Conservation (phyloP, 2,888 invertebrate species). For the Drosophila kanekoi region DNA sequence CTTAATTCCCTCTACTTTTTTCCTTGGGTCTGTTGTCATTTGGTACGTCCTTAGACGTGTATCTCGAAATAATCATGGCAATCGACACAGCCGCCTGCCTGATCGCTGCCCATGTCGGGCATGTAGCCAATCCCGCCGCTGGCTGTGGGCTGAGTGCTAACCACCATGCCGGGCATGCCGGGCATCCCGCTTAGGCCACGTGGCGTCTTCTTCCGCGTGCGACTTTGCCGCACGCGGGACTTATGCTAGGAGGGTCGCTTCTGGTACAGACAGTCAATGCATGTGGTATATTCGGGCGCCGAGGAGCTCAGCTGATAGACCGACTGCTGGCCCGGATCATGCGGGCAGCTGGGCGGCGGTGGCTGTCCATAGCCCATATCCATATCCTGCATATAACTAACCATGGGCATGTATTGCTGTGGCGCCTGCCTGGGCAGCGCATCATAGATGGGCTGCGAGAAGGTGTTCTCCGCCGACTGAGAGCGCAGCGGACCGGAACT, state of each 20-base stretch:
- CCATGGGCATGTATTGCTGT: constrained; percentile 50
- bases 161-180: constrained; percentile 69
- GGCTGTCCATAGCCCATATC: constrained; percentile 63
- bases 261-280: constrained; percentile 90
- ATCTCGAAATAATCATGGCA: constrained; percentile 86
- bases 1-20: neutral
- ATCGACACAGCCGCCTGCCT: constrained; percentile 83
- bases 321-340: constrained; percentile 56
- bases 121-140: constrained; percentile 59
- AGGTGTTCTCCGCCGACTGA: constrained; percentile 85
- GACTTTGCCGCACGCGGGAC: constrained; percentile 87
- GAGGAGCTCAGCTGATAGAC: constrained; percentile 81
- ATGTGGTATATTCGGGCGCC: constrained; percentile 89
- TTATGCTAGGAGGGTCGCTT: constrained; percentile 89
- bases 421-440: constrained; percentile 82
- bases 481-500: constrained; percentile 82
- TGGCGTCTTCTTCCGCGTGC: constrained; percentile 87
- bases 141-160: constrained; percentile 61
- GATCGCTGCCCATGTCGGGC: constrained; percentile 63
- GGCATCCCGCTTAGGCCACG: constrained; percentile 71
- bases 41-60: constrained; percentile 86
- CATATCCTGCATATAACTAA: constrained; percentile 57
- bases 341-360: constrained; percentile 48
- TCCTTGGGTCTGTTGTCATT: neutral
- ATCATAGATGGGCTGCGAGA: constrained; percentile 85